These are phyloP conservation scores for Motacilla tschutschensis DNA, from an alignment of 2,113 vertebrate species.

Conservation along the genomic window DNA sequence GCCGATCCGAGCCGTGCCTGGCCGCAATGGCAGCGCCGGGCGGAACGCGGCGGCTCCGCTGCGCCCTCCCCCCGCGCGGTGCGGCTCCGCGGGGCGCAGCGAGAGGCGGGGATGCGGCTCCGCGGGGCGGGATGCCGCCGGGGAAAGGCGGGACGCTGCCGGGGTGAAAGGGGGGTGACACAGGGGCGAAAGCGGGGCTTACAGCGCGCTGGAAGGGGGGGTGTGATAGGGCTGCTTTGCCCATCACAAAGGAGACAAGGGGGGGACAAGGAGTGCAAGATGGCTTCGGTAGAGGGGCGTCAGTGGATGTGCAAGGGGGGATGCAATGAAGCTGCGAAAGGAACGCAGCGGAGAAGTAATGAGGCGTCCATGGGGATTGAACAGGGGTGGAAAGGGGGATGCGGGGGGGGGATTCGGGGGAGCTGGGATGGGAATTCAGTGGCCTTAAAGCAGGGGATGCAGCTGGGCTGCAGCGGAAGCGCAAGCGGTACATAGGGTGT, in stretches of 20 bases:
- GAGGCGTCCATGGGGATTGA: background rate
- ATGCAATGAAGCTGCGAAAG: background rate
- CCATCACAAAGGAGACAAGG: background rate
- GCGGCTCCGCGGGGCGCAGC: background rate
- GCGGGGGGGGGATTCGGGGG: background rate
- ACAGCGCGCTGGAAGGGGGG: too few relatives aligned
- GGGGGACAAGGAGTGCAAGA: too few relatives aligned
- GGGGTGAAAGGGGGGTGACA: background rate
- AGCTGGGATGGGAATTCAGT: background rate
- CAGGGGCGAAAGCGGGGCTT: background rate
- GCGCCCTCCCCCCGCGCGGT: background rate
- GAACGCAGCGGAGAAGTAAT: background rate
- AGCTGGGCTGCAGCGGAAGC: too few relatives aligned
- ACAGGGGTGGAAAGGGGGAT: background rate
- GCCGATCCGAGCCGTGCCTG: background rate
- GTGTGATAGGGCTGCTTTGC: background rate
- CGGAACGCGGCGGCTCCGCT: background rate
- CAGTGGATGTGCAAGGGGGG: background rate
- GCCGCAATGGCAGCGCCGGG: constrained; percentile 1
- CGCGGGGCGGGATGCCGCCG: background rate
- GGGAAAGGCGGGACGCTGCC: background rate
- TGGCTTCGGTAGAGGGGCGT: accelerated
- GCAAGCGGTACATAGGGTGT: accelerated
- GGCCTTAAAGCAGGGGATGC: background rate
- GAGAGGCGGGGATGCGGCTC: background rate